These are phyloP conservation scores for Acronicta leporina DNA, from an alignment of 2,888 invertebrate genomes.

Conservation along the genomic window DNA sequence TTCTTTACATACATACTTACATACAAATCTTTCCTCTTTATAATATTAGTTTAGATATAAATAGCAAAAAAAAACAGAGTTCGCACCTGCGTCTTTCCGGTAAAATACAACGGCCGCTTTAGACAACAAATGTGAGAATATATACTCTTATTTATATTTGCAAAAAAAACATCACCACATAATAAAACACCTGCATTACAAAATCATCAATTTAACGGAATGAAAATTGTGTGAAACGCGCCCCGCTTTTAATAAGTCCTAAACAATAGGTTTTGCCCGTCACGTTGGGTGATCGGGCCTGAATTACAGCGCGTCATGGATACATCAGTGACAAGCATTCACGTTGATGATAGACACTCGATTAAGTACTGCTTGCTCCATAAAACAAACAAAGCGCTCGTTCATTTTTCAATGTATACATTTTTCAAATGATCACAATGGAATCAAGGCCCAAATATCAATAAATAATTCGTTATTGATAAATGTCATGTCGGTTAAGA, in stretches of 20 bases:
- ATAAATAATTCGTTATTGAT: not conserved
- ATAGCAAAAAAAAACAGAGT: too few relatives aligned
- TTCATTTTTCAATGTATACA: slow-evolving; percentile 29
- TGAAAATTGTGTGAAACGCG: slow-evolving; percentile 32
- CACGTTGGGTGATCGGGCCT: slow-evolving; percentile 30
- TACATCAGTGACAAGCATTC: slow-evolving; percentile 52
- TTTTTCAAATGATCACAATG: slow-evolving; percentile 11
- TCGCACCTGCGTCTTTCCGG: too few relatives aligned
- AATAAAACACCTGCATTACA: slow-evolving; percentile 2
- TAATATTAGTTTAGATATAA: too few relatives aligned
- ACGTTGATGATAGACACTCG: slow-evolving; percentile 52
- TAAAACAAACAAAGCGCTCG: slow-evolving; percentile 34
- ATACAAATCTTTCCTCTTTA: too few relatives aligned
- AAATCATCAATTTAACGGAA: slow-evolving; percentile 32
- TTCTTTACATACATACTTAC: too few relatives aligned
- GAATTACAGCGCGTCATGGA: slow-evolving; percentile 45
- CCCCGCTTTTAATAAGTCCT: slow-evolving; percentile 37
- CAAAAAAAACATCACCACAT: not conserved
- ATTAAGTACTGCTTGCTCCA: slow-evolving; percentile 44
- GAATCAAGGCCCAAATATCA: not conserved
- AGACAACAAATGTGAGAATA: too few relatives aligned
- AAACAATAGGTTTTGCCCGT: slow-evolving; percentile 51
- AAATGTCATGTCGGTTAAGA: too few relatives aligned
- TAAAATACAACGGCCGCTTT: too few relatives aligned
- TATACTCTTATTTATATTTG: too few relatives aligned